These are phyloP conservation scores for Gymnocephalus cernua DNA, from an alignment of 2,113 vertebrate genomes.

Conservation along the genomic window DNA sequence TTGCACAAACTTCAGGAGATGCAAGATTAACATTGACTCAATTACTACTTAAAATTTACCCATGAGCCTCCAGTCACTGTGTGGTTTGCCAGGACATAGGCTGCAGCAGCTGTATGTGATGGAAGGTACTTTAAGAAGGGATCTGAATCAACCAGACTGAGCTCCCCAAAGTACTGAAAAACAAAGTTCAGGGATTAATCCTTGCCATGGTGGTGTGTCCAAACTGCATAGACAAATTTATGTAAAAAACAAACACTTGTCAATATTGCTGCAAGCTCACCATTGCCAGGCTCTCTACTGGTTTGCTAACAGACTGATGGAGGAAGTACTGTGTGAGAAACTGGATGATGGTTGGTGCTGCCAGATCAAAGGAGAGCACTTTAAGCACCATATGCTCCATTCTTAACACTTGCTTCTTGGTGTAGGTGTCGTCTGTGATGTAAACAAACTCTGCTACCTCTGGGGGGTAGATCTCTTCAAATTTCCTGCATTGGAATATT, in stretches of 20 bases:
- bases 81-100: slow-evolving; percentile 89
- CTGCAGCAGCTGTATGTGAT: slow-evolving; percentile 92
- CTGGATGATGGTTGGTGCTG: slow-evolving; percentile 94
- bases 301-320: slow-evolving; percentile 82
- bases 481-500: slow-evolving; percentile 86
- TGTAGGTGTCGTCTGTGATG: slow-evolving; percentile 99
- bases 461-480: slow-evolving; percentile 99
- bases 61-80: slow-evolving; percentile 89
- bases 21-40: accelerated
- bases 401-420: slow-evolving; percentile 96
- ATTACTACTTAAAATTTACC: slow-evolving; percentile 79
- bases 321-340: slow-evolving; percentile 97
- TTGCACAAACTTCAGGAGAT: not conserved
- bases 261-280: slow-evolving; percentile 77
- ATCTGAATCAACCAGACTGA: slow-evolving; percentile 95
- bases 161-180: slow-evolving; percentile 93
- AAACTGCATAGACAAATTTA: too few relatives aligned
- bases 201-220: not conserved
- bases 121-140: slow-evolving; percentile 95
- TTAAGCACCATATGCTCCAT: slow-evolving; percentile 99
- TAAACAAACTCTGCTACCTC: slow-evolving; percentile 99
- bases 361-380: slow-evolving; percentile 97
- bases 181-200: not conserved
- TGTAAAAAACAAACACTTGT: too few relatives aligned
- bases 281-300: slow-evolving; percentile 92